These are phyloP conservation scores for Rhea americana DNA, from an alignment of 2,113 vertebrate species.

Conservation along the genomic window DNA sequence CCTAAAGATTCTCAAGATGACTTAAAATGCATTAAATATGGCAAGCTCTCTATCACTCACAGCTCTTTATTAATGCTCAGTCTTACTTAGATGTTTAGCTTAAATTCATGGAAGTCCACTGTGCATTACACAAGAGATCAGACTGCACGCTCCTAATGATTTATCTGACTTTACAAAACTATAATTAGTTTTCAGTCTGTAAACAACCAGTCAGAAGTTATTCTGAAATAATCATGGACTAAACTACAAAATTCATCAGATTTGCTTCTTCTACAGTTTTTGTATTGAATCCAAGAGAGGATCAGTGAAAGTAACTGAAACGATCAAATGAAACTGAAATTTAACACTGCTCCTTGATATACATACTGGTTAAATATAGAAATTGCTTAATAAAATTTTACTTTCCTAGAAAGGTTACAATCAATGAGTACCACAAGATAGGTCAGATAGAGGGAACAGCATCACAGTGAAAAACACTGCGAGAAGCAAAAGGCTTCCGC, in stretches of 20 bases:
- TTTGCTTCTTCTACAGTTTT: neutral
- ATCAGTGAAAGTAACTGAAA: neutral
- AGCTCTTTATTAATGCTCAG: neutral
- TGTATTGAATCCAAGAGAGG: neutral
- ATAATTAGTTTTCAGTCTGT: neutral
- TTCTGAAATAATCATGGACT: neutral
- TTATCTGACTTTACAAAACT: neutral
- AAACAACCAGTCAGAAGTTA: neutral
- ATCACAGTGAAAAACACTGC: neutral
- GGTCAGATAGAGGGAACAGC: neutral
- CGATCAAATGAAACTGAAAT: neutral
- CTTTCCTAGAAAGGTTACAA: neutral
- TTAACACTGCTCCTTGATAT: neutral
- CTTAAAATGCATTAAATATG: neutral
- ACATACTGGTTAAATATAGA: neutral
- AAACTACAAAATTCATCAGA: neutral
- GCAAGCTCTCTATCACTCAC: neutral
- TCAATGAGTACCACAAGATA: neutral
- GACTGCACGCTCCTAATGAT: neutral
- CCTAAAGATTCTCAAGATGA: neutral
- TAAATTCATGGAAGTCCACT: neutral
- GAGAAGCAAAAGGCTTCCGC: neutral
- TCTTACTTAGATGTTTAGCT: neutral
- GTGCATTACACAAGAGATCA: neutral
- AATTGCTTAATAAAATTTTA: neutral